Evolutionary conservation across 2,888 invertebrate genomes (phyloP).

Genomic region (Mythimna pallens): DNA sequence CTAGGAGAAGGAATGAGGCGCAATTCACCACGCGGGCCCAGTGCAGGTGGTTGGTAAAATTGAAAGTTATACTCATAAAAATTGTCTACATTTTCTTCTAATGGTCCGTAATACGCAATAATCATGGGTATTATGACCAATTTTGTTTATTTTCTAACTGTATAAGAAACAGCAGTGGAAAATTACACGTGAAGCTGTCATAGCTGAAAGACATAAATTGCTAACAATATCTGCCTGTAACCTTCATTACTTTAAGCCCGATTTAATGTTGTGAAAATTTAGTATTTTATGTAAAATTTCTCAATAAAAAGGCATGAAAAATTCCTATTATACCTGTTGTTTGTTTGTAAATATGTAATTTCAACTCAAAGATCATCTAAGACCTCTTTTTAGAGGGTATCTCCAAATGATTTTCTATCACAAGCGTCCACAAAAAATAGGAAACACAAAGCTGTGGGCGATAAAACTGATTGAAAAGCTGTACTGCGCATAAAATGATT

Average conservation of each 20-base stretch:
- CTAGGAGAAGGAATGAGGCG: too few species aligned
- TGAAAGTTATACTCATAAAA: neutral
- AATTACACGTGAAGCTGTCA: neutral
- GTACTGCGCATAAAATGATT: conserved; percentile 43
- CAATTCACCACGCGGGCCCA: too few species aligned
- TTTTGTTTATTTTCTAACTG: neutral
- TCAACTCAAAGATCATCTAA: neutral
- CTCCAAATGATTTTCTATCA: neutral
- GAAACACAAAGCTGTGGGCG: neutral
- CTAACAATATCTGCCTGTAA: too few species aligned
- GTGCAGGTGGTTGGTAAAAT: too few species aligned
- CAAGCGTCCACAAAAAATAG: neutral
- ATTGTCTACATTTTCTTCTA: neutral
- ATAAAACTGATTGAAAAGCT: conserved; percentile 10
- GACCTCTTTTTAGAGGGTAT: neutral
- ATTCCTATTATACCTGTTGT: neutral
- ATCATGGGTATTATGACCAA: neutral
- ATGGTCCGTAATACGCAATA: neutral
- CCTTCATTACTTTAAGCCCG: neutral
- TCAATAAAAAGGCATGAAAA: neutral
- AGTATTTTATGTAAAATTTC: neutral
- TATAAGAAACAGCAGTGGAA: neutral
- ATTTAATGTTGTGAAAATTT: neutral
- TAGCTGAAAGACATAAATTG: too few species aligned
- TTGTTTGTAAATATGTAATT: neutral